A percentile compares a stretch with the other conserved stretches of the same genome.
Conservation (phyloP, 2,888 invertebrate species). For the Trichacis sp. region DNA sequence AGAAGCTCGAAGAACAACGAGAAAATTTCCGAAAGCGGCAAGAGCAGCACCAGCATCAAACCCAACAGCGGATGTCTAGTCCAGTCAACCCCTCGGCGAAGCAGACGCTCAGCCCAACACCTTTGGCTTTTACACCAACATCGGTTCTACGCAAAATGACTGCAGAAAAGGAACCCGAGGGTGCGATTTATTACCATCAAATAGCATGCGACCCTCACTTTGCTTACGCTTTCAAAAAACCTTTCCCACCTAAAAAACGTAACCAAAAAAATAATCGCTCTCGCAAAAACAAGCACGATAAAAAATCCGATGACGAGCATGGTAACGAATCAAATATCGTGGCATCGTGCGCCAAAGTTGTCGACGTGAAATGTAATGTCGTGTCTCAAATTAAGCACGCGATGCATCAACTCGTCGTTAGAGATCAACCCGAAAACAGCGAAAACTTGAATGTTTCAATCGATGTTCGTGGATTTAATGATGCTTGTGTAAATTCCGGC, state of each 20-base stretch:
- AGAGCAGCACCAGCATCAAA: conserved; percentile 70
- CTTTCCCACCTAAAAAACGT: conserved; percentile 4
- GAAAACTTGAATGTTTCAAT: no score
- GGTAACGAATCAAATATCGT: no score
- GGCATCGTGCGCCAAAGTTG: no score
- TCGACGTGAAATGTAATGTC: no score
- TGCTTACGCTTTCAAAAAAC: conserved; percentile 7
- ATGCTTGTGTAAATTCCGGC: no score
- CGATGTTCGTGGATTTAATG: no score
- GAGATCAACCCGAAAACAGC: no score
- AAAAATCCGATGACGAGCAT: background rate
- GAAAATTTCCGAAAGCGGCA: conserved; percentile 87
- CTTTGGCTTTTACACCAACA: conserved; percentile 91
- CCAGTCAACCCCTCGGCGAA: conserved; percentile 68
- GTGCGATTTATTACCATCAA: conserved; percentile 61
- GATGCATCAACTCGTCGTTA: no score
- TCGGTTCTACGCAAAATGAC: conserved; percentile 95
- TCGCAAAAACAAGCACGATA: background rate
- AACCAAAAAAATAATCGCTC: background rate
- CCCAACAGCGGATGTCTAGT: conserved; percentile 54
- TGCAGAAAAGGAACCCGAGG: conserved; percentile 84
- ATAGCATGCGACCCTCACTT: conserved; percentile 39
- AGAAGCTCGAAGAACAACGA: conserved; percentile 88
- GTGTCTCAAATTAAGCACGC: no score
- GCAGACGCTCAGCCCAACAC: conserved; percentile 75